A percentile compares a stretch with the other conserved stretches of the same genome.
phyloP scores from a whole-genome alignment of 1,140 invertebrate species.

The Gryon sp. region DNA sequence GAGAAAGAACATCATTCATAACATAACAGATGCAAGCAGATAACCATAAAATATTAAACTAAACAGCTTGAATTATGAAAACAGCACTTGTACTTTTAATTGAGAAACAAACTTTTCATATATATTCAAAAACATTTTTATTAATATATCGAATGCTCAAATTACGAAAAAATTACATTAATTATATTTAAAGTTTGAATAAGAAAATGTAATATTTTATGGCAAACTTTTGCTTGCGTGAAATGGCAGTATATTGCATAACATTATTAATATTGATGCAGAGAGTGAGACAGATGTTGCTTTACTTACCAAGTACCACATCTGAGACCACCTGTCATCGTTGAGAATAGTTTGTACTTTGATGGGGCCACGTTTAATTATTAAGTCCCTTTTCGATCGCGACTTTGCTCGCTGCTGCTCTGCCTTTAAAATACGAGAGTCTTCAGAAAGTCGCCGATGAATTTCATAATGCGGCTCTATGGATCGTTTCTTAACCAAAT shows the following conservation, averaged over 20 bases:
- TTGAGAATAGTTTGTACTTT: conserved; percentile 81
- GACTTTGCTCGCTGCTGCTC: conserved; percentile 85
- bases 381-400: conserved; percentile 86
- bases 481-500: conserved; percentile 86
- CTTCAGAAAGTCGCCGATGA: conserved; percentile 83
- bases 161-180: too few species aligned
- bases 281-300: conserved; percentile 9
- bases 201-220: too few species aligned
- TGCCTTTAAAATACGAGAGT: conserved; percentile 86
- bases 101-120: too few species aligned
- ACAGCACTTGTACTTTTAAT: too few species aligned
- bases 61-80: too few species aligned
- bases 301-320: conserved; percentile 94
- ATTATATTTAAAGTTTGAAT: too few species aligned
- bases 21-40: too few species aligned
- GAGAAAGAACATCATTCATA: too few species aligned
- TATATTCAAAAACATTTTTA: too few species aligned
- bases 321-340: conserved; percentile 91
- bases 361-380: conserved; percentile 72
- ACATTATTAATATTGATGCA: conserved; percentile 41
- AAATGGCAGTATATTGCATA: conserved; percentile 14
- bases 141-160: too few species aligned
- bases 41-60: too few species aligned
- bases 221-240: too few species aligned
- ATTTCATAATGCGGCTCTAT: conserved; percentile 83